phyloP scores from a whole-genome alignment of 2,113 vertebrate genomes.

The Benitochromis conjunctus region DNA sequence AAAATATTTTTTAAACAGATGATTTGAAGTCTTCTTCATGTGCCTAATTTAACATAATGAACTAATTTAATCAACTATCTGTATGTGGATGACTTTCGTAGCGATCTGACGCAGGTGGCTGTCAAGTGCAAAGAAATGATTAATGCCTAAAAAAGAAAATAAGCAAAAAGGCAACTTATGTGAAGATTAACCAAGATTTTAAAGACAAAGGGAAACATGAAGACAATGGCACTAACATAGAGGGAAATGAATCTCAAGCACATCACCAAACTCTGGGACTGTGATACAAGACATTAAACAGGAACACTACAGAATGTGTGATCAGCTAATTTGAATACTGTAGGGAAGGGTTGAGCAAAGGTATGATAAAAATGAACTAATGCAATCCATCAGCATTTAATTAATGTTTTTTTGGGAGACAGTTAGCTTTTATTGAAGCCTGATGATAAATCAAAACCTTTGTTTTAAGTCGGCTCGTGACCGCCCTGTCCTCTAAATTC shows the following conservation, averaged over 20 bases:
- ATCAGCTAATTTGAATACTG: not conserved
- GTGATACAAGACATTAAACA: not conserved
- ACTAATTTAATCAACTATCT: not conserved
- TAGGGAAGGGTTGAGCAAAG: not conserved
- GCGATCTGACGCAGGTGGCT: not conserved
- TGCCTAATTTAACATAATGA: not conserved
- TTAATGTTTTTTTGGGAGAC: not conserved
- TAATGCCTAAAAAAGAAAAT: not conserved
- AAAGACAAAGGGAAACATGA: not conserved
- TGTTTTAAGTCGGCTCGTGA: not conserved
- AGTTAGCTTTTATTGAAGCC: not conserved
- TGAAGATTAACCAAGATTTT: not conserved
- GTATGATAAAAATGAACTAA: fast-evolving
- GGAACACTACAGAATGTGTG: not conserved
- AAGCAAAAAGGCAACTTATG: not conserved
- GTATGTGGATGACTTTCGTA: not conserved
- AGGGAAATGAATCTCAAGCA: not conserved
- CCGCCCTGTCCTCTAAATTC: not conserved
- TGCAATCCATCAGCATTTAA: not conserved
- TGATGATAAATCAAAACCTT: not conserved
- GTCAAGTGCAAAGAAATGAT: not conserved
- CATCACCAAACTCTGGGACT: not conserved
- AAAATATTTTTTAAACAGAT: not conserved
- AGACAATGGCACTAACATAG: not conserved
- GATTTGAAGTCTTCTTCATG: not conserved